Base-by-base conservation (phyloP, 2,113 vertebrate species). In the Ceuthmochares aereus region DNA sequence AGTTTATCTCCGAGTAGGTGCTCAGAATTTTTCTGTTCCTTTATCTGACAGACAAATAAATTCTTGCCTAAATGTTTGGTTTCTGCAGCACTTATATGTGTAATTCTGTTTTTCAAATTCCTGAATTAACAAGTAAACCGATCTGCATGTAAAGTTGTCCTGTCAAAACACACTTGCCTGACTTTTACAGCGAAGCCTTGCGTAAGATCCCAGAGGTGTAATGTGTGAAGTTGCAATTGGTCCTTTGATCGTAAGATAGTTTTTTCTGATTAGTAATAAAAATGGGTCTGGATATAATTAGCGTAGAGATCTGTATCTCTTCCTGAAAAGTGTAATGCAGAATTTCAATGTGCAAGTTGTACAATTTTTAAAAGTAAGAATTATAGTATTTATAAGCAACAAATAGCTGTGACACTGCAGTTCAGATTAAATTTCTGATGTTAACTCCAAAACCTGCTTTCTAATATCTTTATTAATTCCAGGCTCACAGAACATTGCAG, bases 401-500 rank as follows among this genome's bases (percentile, higher is more conserved):
- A 84, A 63, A 30, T 63, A 67, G 12, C 36, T 25, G 7, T 85
- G 64, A 78, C 36, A 29, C 27, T 68, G 55, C 42, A 18, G 29
- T 66, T 85, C 25, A 45, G 55, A 14, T 58, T 21, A 91, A 87
- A 51, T 51, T 34, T 55, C 32, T 69, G 32, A 11, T 69, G 21
- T 22, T 74, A 59, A 83, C 42, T 74, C 67, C 26, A 10, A 30
- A 43, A 83, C 40, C 26, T 52, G 42, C n/a, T 80, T 62, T 49
- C 30, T 51, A 47, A 20, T 6, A 5, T 69, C 9, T 63, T 45
- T 42, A 16, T 68, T 73, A 36, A 84, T 70, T 83, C 26, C 97
- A 99, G 99, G 99, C 99, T 77, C 98, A 99, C 94, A 95, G 93
- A 86, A 99, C 99, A 0, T 97, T 99, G 70, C 98, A 99, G 90